phyloP scores from a whole-genome alignment of 2,113 vertebrate species.

The Psittacara wagleri region DNA sequence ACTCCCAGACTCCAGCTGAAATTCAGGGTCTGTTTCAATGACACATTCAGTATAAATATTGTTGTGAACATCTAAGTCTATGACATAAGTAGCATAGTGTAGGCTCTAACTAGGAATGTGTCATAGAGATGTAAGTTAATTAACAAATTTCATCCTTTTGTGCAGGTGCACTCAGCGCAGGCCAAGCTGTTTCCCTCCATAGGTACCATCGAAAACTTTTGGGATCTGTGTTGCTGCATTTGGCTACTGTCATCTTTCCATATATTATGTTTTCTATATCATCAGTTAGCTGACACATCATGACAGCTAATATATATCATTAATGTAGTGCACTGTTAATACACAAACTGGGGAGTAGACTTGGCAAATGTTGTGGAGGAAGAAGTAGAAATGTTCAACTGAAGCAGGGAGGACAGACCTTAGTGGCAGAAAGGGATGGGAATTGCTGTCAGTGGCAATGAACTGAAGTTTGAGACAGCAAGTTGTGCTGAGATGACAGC shows the following conservation, averaged over 20 bases:
- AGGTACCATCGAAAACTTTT: neutral
- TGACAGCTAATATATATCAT: neutral
- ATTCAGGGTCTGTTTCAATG: neutral
- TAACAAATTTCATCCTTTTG: neutral
- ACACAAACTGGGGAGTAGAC: neutral
- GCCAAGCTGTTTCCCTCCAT: neutral
- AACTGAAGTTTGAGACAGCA: neutral
- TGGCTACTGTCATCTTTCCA: neutral
- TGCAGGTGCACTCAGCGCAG: rapidly evolving
- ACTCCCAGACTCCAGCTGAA: neutral
- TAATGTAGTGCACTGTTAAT: neutral
- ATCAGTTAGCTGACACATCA: neutral
- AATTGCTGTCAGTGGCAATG: neutral
- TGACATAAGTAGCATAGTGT: neutral
- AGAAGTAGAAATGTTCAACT: neutral
- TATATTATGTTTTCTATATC: neutral
- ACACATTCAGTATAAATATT: neutral
- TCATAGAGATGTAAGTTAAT: neutral
- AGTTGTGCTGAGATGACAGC: neutral
- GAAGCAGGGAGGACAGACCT: neutral
- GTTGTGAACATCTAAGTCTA: neutral
- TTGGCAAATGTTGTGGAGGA: neutral
- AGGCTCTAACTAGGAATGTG: neutral
- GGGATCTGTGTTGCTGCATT: neutral
- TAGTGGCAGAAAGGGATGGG: neutral